These are phyloP conservation scores for Melitaea cinxia DNA, from an alignment of 1,140 invertebrate species.

Conservation along the genomic window DNA sequence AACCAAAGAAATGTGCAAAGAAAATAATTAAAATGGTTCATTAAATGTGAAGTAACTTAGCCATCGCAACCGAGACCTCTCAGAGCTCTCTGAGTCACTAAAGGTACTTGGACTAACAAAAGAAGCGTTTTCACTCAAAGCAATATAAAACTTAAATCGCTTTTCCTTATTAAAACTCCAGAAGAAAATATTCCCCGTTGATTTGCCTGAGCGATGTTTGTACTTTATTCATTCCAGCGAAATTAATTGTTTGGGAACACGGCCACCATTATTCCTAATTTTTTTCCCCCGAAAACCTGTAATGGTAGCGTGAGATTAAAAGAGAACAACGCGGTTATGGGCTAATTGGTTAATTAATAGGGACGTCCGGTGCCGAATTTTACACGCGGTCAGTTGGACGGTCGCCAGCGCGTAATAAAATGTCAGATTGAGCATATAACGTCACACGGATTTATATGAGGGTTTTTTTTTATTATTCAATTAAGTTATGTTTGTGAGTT, in stretches of 20 bases:
- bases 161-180: constrained; percentile 54
- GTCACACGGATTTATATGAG: constrained; percentile 16
- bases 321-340: constrained; percentile 61
- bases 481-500: not conserved
- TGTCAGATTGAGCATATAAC: constrained; percentile 37
- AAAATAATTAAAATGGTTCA: constrained; percentile 29
- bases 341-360: constrained; percentile 78
- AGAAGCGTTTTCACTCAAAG: constrained; percentile 39
- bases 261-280: constrained; percentile 48
- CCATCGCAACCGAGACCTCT: constrained; percentile 18
- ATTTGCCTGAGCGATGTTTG: constrained; percentile 47
- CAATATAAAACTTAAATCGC: constrained; percentile 49
- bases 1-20: constrained; percentile 11
- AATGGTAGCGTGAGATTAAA: constrained; percentile 63
- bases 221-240: constrained; percentile 39
- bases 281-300: constrained; percentile 49
- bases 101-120: constrained; percentile 38
- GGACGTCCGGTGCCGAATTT: constrained; percentile 52
- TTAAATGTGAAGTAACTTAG: constrained; percentile 28
- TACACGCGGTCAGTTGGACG: constrained; percentile 58
- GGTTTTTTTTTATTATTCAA: constrained; percentile 3
- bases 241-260: constrained; percentile 56
- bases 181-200: constrained; percentile 44
- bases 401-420: constrained; percentile 60
- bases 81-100: constrained; percentile 10